Conservation (phyloP, 2,888 invertebrate genomes). For the Eucera pruinosa region DNA sequence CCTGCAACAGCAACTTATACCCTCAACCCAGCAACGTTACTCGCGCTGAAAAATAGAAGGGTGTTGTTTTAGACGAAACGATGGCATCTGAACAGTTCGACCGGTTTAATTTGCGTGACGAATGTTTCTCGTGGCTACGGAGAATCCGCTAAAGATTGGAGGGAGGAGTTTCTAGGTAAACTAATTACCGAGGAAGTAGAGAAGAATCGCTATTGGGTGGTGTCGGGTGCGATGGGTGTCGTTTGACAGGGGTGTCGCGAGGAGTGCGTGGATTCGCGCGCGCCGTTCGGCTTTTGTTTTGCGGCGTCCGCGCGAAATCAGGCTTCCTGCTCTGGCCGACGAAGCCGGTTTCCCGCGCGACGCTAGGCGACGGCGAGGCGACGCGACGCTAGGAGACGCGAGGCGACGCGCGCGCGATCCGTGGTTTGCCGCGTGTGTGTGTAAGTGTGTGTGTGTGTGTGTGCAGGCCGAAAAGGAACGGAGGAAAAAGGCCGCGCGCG, state of each 20-base stretch:
- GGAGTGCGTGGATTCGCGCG: conserved; percentile 17
- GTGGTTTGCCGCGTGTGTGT: background rate
- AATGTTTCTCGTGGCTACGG: background rate
- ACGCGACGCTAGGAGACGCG: background rate
- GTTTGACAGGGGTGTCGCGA: conserved; percentile 26
- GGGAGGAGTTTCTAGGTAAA: too few species aligned
- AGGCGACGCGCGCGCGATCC: conserved; percentile 12
- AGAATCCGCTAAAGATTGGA: background rate
- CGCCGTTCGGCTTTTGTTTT: conserved; percentile 53
- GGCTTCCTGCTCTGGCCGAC: background rate
- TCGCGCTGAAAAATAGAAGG: too few species aligned
- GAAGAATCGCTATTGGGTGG: too few species aligned
- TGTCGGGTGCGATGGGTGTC: background rate
- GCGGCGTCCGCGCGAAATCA: conserved; percentile 29
- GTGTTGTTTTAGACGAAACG: too few species aligned
- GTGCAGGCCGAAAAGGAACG: conserved; percentile 44
- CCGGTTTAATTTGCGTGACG: background rate
- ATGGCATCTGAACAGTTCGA: conserved; percentile 1
- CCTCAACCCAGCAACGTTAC: too few species aligned
- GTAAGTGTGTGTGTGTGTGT: too few species aligned
- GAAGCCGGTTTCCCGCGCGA: conserved; percentile 23
- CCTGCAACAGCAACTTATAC: too few species aligned
- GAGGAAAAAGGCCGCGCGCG: conserved; percentile 60
- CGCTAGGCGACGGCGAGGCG: background rate
- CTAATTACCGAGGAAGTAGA: too few species aligned